phyloP scores from a whole-genome alignment of 2,888 invertebrate species.

The Agelastica alni region DNA sequence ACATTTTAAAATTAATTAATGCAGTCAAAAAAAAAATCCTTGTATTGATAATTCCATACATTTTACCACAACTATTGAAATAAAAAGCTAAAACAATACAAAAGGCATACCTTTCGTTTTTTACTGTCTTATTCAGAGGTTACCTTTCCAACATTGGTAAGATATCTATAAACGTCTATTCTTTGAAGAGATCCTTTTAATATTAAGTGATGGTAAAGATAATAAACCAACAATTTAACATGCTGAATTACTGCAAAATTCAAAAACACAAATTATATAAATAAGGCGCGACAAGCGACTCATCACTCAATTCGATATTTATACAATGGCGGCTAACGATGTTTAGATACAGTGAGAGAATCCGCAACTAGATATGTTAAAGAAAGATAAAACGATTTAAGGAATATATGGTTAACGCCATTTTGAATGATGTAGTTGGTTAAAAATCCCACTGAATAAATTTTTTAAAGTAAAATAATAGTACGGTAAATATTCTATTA shows the following conservation, averaged over 20 bases:
- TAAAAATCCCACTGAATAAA: background rate
- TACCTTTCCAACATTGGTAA: conserved; percentile 35
- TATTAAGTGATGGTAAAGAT: conserved; percentile 26
- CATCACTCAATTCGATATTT: conserved; percentile 40
- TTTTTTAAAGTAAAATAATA: no score
- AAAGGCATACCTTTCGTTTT: conserved; percentile 26
- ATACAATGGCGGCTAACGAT: conserved; percentile 51
- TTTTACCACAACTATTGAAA: background rate
- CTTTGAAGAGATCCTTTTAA: conserved; percentile 15
- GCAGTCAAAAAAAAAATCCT: no score
- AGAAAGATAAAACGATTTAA: conserved; percentile 21
- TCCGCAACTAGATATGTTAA: background rate
- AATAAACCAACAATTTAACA: conserved; percentile 21
- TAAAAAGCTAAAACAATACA: conserved; percentile 20
- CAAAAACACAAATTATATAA: conserved; percentile 40
- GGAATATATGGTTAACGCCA: conserved; percentile 23
- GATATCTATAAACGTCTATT: conserved; percentile 16
- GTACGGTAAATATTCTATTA: no score
- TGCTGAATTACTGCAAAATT: conserved; percentile 22
- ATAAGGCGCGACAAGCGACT: conserved; percentile 42
- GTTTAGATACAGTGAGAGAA: conserved; percentile 48
- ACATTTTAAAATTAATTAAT: no score
- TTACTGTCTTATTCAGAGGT: conserved; percentile 30
- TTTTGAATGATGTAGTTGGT: conserved; percentile 19
- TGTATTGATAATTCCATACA: no score